Base-by-base conservation (phyloP, 2,797 vertebrate genomes). In the Lutjanus argentimaculatus region DNA sequence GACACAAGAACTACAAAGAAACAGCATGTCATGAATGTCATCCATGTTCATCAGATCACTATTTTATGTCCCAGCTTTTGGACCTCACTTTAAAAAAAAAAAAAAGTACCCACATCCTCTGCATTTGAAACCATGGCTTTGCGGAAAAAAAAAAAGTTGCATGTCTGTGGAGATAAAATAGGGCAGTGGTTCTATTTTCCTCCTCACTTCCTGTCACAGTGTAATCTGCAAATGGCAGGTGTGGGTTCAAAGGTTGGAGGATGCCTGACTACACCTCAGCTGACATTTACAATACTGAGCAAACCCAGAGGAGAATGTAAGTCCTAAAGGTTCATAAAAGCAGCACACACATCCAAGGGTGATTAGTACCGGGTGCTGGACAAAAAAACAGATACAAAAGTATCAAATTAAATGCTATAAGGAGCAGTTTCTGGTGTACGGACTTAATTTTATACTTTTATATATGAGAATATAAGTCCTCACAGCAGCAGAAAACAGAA, bases 221-320 rank as follows among this genome's bases (percentile, higher is more conserved):
- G 46, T 36, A n/a, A 80, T 72, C 42, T n/a, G 25, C 9, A 62
- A 52, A 57, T 67, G 55, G 13, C n/a, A 67, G 48, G 25, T 42
- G n/a, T 19, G 14, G 45, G 64, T 57, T 81, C 46, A 77, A 77
- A 68, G 48, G 57, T 42, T 67, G 48, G 8, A 8, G 56, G 16
- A 63, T 45, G 51, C 6, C 75, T 8, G 30, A 63, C 51, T 58
- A 40, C 15, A 75, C 17, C 46, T 25, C 8, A 45, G 6, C 25
- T 72, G 25, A 68, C 45, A 53, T 67, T 69, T 57, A 43, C 30
- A 48, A 64, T n/a, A 6, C 8, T 55, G 7, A 45, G 15, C 15
- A 51, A 15, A 17, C 40, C 13, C 51, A 12, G 46, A 79, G 14
- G 48, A 61, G 7, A 74, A 61, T 8, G 30, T 36, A 36, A 36